phyloP scores from a whole-genome alignment of 2,113 vertebrate species.

The Sigmodon hispidus region DNA sequence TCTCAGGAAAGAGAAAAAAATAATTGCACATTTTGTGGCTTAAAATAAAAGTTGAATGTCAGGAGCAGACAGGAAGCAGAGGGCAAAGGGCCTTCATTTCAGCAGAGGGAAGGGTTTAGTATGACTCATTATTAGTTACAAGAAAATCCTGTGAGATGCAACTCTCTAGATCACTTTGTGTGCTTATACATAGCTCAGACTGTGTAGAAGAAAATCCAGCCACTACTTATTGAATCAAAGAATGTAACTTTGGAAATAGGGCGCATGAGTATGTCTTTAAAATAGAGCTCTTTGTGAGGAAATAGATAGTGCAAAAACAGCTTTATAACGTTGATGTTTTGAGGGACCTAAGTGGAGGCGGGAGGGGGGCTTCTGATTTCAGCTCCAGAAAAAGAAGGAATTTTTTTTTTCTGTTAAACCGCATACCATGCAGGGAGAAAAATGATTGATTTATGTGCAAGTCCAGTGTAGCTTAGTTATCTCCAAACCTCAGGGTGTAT shows the following conservation, averaged over 20 bases:
- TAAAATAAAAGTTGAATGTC: conserved; percentile 10
- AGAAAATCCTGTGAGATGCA: conserved; percentile 32
- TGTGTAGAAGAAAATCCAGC: not conserved
- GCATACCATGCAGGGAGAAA: not conserved
- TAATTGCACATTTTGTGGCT: not conserved
- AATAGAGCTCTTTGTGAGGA: not conserved
- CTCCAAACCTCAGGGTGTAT: not conserved
- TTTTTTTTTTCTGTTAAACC: not conserved
- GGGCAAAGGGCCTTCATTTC: not conserved
- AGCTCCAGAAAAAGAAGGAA: not conserved
- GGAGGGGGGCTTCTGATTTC: not conserved
- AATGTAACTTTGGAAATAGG: not conserved
- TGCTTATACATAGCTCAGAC: not conserved
- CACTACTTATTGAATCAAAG: not conserved
- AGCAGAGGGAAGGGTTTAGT: not conserved
- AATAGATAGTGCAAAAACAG: not conserved
- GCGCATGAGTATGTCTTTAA: not conserved
- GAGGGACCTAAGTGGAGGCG: not conserved
- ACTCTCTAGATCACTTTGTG: not conserved
- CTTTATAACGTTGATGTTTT: not conserved
- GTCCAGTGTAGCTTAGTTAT: not conserved
- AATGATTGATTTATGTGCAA: not conserved
- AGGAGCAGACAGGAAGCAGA: not conserved
- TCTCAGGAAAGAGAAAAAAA: conserved; percentile 34
- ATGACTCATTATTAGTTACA: conserved; percentile 33